Evolutionary conservation across 2,888 invertebrate species (phyloP).

Genomic region (Sepioteuthis lessoniana): DNA sequence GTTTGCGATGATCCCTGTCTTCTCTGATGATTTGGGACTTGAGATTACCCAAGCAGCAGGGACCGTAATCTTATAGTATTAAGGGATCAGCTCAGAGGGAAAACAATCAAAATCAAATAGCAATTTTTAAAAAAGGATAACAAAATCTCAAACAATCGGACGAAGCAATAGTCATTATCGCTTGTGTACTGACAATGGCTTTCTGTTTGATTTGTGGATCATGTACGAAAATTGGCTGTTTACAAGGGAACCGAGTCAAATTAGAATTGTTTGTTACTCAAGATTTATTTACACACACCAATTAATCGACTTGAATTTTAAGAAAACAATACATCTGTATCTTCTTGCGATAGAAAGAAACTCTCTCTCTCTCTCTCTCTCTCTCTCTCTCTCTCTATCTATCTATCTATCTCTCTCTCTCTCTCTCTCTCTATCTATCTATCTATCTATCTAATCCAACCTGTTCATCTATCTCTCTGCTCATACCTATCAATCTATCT

Average conservation of each 20-base stretch:
- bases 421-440: too few relatives aligned
- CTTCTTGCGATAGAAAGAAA: neutral
- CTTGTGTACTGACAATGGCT: neutral
- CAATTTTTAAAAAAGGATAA: neutral
- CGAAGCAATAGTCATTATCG: neutral
- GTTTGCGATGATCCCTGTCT: neutral
- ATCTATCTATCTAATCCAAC: neutral
- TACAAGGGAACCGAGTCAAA: neutral
- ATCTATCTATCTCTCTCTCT: too few relatives aligned
- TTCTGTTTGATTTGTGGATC: neutral
- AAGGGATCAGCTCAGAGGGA: neutral
- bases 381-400: too few relatives aligned
- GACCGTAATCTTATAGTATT: neutral
- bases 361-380: neutral
- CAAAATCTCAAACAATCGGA: neutral
- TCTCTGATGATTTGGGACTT: neutral
- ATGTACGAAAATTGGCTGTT: neutral
- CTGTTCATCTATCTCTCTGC: too few relatives aligned
- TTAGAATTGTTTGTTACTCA: neutral
- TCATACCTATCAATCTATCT: too few relatives aligned
- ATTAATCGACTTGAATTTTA: neutral
- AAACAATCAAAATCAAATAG: slow-evolving; percentile 33
- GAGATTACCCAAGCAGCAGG: slow-evolving; percentile 10
- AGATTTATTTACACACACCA: slow-evolving; percentile 13
- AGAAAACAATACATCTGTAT: neutral